Conservation (phyloP, 2,797 vertebrate species). For the Darevskia nairensis region DNA sequence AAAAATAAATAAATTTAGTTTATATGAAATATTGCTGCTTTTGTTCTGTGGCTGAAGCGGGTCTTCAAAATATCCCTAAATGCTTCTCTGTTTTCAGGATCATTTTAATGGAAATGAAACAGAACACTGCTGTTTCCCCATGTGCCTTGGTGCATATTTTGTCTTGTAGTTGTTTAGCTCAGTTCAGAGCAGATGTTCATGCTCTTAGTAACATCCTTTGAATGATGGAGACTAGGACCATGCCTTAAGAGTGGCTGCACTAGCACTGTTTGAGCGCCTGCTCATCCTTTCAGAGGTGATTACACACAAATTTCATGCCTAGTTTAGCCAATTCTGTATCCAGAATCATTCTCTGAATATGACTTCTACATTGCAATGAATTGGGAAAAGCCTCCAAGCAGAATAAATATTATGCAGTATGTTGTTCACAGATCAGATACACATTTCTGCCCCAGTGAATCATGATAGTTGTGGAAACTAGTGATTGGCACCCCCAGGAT, state of each 20-base stretch:
- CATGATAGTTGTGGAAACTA: no score
- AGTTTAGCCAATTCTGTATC: not conserved
- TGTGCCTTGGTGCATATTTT: not conserved
- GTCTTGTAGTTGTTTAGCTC: not conserved
- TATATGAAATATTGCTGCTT: not conserved
- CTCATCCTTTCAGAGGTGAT: not conserved
- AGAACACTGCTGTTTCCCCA: not conserved
- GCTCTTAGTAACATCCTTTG: not conserved
- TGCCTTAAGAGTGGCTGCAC: not conserved
- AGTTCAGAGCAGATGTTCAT: not conserved
- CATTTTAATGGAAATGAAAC: not conserved
- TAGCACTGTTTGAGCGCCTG: not conserved
- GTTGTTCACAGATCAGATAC: no score
- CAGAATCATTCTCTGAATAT: no score
- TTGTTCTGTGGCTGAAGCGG: not conserved
- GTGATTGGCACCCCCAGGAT: no score
- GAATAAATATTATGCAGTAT: no score
- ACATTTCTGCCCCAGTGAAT: no score
- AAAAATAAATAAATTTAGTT: not conserved
- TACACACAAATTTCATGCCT: not conserved
- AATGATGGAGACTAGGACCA: not conserved
- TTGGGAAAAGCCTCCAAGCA: no score
- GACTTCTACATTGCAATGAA: no score
- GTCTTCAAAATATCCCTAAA: not conserved
- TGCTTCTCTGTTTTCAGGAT: not conserved